These are phyloP conservation scores for Ditula angustiorana DNA, from an alignment of 2,888 invertebrate genomes.

Conservation along the genomic window DNA sequence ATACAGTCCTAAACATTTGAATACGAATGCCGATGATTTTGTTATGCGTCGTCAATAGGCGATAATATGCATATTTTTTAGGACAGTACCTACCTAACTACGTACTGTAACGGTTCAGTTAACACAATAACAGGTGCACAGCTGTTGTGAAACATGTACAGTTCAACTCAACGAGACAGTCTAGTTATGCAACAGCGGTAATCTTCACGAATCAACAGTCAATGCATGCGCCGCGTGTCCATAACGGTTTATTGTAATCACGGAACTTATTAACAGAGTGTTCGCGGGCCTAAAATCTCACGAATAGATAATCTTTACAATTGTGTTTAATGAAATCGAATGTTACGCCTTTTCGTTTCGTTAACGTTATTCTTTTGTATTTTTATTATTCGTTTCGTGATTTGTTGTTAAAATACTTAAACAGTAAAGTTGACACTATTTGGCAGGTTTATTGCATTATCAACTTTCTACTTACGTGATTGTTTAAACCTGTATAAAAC, in stretches of 20 bases:
- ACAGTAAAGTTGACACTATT: neutral
- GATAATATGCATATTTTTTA: slow-evolving; percentile 37
- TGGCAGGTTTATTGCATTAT: too few species aligned
- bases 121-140: slow-evolving; percentile 68
- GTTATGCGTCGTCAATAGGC: slow-evolving; percentile 10
- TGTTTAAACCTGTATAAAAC: neutral
- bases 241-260: slow-evolving; percentile 76
- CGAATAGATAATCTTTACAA: slow-evolving; percentile 32
- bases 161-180: slow-evolving; percentile 65
- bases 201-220: slow-evolving; percentile 70
- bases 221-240: slow-evolving; percentile 67
- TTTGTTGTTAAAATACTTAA: slow-evolving; percentile 4
- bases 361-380: neutral
- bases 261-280: slow-evolving; percentile 62
- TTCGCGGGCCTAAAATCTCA: slow-evolving; percentile 35
- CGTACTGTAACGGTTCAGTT: slow-evolving; percentile 65
- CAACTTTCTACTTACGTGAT: too few species aligned
- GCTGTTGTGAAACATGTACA: slow-evolving; percentile 69
- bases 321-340: slow-evolving; percentile 34
- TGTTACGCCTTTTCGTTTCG: slow-evolving; percentile 15
- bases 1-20: slow-evolving; percentile 27
- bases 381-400: slow-evolving; percentile 10
- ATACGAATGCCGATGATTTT: slow-evolving; percentile 8
- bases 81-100: slow-evolving; percentile 24
- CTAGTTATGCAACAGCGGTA: slow-evolving; percentile 73